Percentiles rank a stretch among this genome's conserved stretches.
Conservation (phyloP, 2,797 vertebrate genomes). For the Tokudaia tokunoshimensis region DNA sequence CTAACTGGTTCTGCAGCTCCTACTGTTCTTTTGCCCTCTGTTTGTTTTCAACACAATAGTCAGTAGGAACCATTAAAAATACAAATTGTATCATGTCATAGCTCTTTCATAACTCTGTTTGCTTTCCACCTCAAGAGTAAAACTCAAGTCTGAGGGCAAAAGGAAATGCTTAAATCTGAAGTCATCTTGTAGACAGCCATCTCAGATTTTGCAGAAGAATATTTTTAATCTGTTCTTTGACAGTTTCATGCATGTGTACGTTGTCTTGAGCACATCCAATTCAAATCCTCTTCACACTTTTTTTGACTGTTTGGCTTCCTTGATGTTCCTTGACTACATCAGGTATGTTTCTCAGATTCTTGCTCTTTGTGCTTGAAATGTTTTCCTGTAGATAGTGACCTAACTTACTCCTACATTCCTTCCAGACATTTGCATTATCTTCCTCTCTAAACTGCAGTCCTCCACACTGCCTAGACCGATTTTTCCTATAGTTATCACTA, state of each 20-base stretch:
- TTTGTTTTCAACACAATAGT: slow-evolving; percentile 12
- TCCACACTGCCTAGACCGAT: neutral
- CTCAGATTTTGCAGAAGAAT: neutral
- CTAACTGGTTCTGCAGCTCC: slow-evolving; percentile 47
- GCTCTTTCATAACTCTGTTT: slow-evolving; percentile 39
- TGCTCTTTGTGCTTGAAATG: neutral
- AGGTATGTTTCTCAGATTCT: neutral
- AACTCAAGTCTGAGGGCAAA: neutral
- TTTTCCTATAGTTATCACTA: neutral
- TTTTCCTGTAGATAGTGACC: too few species aligned
- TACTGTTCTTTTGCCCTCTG: slow-evolving; percentile 1
- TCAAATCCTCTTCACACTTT: neutral
- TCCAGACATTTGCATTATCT: neutral
- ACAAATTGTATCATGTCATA: neutral
- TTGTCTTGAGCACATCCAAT: neutral
- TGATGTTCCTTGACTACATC: neutral
- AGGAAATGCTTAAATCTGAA: neutral
- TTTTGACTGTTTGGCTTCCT: neutral
- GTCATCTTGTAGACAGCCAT: accelerated
- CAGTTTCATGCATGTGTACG: neutral
- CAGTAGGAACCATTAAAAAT: slow-evolving; percentile 42
- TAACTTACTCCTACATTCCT: neutral
- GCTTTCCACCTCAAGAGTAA: neutral
- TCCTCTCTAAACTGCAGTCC: neutral
- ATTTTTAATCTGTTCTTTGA: too few species aligned